phyloP scores from a whole-genome alignment of 2,113 vertebrate species.

The Tupaia chinensis region DNA sequence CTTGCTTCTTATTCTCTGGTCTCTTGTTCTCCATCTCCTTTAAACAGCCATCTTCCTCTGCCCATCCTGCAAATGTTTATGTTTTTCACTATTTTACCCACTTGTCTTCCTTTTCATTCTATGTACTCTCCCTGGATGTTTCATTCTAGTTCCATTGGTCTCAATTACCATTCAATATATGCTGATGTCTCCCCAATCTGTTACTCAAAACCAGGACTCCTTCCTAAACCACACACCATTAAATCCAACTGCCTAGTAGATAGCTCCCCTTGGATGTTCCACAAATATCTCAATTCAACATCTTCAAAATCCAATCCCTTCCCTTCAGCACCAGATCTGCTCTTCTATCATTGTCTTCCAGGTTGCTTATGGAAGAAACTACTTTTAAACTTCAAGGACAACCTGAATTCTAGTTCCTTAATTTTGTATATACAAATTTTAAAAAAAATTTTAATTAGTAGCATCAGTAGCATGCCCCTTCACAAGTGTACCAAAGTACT shows the following conservation, averaged over 20 bases:
- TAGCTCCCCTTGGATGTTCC: background rate
- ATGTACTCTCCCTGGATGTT: background rate
- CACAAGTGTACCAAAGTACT: background rate
- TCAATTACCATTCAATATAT: background rate
- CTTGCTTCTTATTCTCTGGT: background rate
- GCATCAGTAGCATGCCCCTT: background rate
- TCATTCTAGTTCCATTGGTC: background rate
- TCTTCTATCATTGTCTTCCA: background rate
- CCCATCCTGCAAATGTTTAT: background rate
- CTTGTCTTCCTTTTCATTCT: background rate
- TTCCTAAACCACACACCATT: conserved; percentile 27
- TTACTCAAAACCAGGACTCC: conserved; percentile 40
- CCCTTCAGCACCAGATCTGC: background rate
- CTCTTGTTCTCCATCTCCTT: background rate
- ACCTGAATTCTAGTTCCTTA: conserved; percentile 10
- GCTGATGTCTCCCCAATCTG: conserved; percentile 26
- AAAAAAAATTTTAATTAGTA: background rate
- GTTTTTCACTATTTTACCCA: background rate
- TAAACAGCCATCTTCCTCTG: background rate
- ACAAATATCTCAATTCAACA: conserved; percentile 30
- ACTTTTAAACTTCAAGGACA: background rate
- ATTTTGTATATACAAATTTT: conserved; percentile 32
- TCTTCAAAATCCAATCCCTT: conserved; percentile 17
- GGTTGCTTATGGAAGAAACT: conserved; percentile 1
- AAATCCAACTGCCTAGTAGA: conserved; percentile 1